Conservation (phyloP, 2,113 vertebrate genomes). For the Psephotus haematonotus region DNA sequence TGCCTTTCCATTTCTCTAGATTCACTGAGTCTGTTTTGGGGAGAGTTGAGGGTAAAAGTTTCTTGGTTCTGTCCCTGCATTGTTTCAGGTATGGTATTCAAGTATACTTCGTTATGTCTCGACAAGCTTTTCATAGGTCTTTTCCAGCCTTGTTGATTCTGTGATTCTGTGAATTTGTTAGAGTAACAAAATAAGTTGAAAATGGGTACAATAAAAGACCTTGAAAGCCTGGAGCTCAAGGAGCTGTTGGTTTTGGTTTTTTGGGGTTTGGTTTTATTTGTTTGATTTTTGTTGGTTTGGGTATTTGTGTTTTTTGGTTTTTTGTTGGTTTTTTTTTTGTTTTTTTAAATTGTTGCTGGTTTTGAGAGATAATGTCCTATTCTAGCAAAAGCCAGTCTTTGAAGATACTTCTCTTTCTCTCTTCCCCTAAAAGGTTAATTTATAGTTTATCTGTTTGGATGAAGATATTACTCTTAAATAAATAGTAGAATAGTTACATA, state of each 20-base stretch:
- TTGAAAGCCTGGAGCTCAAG: background rate
- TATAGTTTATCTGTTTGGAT: background rate
- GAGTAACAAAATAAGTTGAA: background rate
- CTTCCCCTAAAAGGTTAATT: background rate
- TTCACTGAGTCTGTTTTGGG: background rate
- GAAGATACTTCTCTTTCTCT: background rate
- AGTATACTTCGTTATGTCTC: background rate
- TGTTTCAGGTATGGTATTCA: background rate
- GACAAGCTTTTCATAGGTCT: background rate
- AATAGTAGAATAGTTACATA: background rate
- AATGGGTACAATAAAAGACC: background rate
- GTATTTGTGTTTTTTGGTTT: background rate
- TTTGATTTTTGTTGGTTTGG: background rate
- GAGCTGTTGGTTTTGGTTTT: background rate
- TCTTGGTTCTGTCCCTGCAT: background rate
- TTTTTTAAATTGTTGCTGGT: background rate
- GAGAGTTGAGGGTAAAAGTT: background rate
- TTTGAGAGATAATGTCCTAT: background rate
- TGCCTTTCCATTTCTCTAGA: background rate
- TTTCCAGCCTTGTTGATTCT: too few species aligned
- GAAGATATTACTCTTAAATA: background rate
- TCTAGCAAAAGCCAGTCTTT: background rate
- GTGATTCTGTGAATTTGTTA: background rate
- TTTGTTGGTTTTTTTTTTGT: too few species aligned
- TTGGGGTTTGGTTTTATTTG: background rate